Percentiles rank a stretch among this genome's conserved stretches.
Conservation (phyloP, 2,113 vertebrate genomes). For the Centrocercus urophasianus region DNA sequence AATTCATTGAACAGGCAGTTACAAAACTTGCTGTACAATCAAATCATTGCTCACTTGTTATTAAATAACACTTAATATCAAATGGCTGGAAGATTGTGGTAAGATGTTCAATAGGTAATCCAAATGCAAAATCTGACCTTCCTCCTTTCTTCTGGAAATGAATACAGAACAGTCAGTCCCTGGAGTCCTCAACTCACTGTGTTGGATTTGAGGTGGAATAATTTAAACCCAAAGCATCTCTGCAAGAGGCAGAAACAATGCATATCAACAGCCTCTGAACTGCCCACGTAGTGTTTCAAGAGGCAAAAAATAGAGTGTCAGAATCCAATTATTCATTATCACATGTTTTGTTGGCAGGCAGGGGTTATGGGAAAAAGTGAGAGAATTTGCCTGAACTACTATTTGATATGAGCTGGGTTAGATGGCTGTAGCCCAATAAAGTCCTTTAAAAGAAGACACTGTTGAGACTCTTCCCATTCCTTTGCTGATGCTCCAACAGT, state of each 20-base stretch:
- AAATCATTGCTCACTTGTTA: not conserved
- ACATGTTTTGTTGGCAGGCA: not conserved
- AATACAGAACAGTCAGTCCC: not conserved
- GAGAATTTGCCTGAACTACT: not conserved
- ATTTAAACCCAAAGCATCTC: not conserved
- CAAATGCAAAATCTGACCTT: not conserved
- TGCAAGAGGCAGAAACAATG: not conserved
- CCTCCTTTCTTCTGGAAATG: not conserved
- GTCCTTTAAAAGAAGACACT: not conserved
- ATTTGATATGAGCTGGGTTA: not conserved
- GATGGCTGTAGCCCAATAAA: not conserved
- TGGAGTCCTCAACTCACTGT: not conserved
- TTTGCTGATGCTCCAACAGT: not conserved
- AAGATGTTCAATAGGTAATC: not conserved
- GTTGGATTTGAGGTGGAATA: conserved; percentile 3
- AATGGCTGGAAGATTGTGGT: not conserved
- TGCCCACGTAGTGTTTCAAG: not conserved
- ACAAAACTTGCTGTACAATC: not conserved
- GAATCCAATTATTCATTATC: conserved; percentile 5
- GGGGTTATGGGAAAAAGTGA: not conserved
- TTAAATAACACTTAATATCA: not conserved
- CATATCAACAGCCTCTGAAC: not conserved
- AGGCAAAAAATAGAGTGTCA: not conserved
- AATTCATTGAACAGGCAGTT: not conserved
- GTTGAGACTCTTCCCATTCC: not conserved